A percentile compares a stretch with the other conserved stretches of the same genome.
These are phyloP conservation scores for Daboia siamensis DNA, from an alignment of 2,113 vertebrate species.

Conservation along the genomic window DNA sequence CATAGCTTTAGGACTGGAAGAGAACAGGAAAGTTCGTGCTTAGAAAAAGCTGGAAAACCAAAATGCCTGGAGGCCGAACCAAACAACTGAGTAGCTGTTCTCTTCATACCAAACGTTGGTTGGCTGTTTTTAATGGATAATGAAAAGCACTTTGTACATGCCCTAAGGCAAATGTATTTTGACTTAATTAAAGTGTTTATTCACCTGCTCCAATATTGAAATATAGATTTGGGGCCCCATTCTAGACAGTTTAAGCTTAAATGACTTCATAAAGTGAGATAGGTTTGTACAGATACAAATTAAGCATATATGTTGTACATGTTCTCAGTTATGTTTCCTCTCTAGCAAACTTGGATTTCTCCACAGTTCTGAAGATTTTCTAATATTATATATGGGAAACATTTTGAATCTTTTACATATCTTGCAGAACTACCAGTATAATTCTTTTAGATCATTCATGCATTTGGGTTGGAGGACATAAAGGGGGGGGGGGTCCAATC, in stretches of 20 bases:
- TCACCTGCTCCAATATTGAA: not conserved
- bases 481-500: not conserved
- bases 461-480: not conserved
- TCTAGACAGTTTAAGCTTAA: not conserved
- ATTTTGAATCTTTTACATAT: not conserved
- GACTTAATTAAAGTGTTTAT: not conserved
- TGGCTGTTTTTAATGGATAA: not conserved
- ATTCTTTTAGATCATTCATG: not conserved
- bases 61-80: not conserved
- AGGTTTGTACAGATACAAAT: not conserved
- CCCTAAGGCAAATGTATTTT: not conserved
- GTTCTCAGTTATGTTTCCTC: not conserved
- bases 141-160: not conserved
- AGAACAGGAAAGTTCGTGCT: not conserved
- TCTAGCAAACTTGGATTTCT: not conserved
- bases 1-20: not conserved
- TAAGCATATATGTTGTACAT: not conserved
- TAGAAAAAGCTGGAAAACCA: not conserved
- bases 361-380: not conserved
- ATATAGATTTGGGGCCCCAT: not conserved
- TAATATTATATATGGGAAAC: not conserved
- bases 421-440: not conserved
- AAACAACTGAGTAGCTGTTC: not conserved
- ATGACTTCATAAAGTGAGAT: not conserved
- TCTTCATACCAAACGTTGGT: not conserved